Base-by-base conservation (phyloP, 2,888 invertebrate genomes). In the Leucophenga montana region DNA sequence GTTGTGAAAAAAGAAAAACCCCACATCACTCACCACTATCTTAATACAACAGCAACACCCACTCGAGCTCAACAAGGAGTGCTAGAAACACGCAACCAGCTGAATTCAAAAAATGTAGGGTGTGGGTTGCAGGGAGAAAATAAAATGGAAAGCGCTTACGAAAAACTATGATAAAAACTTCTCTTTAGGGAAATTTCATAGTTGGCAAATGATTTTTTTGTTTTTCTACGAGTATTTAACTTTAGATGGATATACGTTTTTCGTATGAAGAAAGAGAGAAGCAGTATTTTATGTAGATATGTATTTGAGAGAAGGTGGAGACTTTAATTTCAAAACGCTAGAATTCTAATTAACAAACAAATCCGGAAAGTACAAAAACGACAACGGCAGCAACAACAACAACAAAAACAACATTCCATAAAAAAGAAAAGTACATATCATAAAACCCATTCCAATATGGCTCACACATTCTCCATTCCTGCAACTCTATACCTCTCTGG, bases 301-400 rank as follows among this genome's bases (percentile, higher is more conserved):
- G n/a, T n/a, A 11, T 22, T 14, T 4, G 31, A 57, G 14, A 31
- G 22, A 8, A 22, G 70, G 70, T 74, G 77, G 76, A 78, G 76
- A 83, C 77, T 85, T 85, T 80, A 84, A 85, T 84, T 83, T 85
- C 86, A 64, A 46, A 76, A 77, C 85, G 83, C 84, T 86, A 85
- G 86, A 86, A 87, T 85, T 85, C 86, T 86, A 87, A 87, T 87
- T 87, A 87, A 85, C 85, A 87, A 87, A 87, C 86, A 86, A 87
- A 86, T 84, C 83, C 80, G 78, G 75, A 72, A 80, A 75, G 79
- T 57, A 71, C 67, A 68, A 67, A 68, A 77, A 68, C 64, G 64
- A 69, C 39, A 61, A 61, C 16, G 67, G 64, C 27, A 53, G 39
- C 50, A 48, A 62, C n/a, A 46, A 59, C 20, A 61, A 71, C 64